Evolutionary conservation across 2,113 vertebrate species (phyloP).

Genomic region (Lampris incognitus): DNA sequence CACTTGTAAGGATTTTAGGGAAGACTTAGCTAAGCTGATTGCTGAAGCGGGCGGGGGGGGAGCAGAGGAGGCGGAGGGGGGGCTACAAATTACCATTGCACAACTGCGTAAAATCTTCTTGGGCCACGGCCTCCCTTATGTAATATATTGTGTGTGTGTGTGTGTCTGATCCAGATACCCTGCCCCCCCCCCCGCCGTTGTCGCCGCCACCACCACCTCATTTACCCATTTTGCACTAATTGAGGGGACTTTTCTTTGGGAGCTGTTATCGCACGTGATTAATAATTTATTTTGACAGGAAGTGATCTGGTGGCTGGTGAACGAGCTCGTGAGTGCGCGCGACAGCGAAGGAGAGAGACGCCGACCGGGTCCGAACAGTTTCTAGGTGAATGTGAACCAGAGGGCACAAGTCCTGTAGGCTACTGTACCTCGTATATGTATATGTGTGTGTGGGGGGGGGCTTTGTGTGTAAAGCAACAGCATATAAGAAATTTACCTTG

Average conservation of each 20-base stretch:
- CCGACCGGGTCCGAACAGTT: constrained; percentile 56
- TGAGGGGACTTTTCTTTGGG: constrained; percentile 80
- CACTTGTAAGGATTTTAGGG: constrained; percentile 73
- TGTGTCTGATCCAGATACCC: constrained; percentile 57
- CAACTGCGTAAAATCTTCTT: constrained; percentile 70
- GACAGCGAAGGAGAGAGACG: constrained; percentile 5
- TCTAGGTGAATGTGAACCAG: constrained; percentile 45
- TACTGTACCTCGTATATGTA: constrained; percentile 6
- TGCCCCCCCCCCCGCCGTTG: constrained; percentile 19
- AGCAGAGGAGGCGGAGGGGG: constrained; percentile 24
- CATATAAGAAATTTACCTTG: constrained; percentile 28
- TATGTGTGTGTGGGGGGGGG: constrained; percentile 35
- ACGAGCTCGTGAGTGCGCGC: constrained; percentile 26
- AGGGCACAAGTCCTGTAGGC: constrained; percentile 38
- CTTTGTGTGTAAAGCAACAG: constrained; percentile 49
- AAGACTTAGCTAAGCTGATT: constrained; percentile 78
- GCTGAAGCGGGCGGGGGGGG: constrained; percentile 39
- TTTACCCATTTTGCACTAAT: constrained; percentile 79
- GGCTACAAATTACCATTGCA: constrained; percentile 71
- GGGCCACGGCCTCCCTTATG: constrained; percentile 74
- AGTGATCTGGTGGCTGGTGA: constrained; percentile 75
- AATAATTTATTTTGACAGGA: constrained; percentile 84
- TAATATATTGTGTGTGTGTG: constrained; percentile 64
- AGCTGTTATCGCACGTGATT: constrained; percentile 78
- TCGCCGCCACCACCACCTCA: constrained; percentile 57